Evolutionary conservation across 2,888 invertebrate species (phyloP), one percentile per base, ranked within the genome.

Genomic region (Tachina fera): DNA sequence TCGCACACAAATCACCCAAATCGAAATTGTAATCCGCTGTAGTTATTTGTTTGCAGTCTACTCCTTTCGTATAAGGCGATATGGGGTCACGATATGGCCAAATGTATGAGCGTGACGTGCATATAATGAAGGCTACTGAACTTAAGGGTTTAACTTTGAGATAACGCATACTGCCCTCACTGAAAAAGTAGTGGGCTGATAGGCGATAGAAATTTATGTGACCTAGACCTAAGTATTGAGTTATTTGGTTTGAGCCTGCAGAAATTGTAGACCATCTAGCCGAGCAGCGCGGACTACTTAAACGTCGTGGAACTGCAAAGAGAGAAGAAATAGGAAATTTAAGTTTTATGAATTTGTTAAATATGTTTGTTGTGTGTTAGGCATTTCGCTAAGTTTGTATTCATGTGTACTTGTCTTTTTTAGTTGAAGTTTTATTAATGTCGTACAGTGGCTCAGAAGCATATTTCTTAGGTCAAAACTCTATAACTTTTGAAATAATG

Each of bases 161-260:
- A 88, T 91, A 93, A 60, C 94, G 93, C 87, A 94, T 93, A 5
- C 92, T 93, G 63, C 94, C 94, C 49, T 93, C 92, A 0, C 88
- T 90, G 81, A 92, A 95, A 92, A 96, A 96, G 89, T 96, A 97
- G 90, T 96, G 96, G 0, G 96, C 94, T 88, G 95, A 94, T 56
- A 97, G 91, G 45, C 95, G 93, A 90, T 96, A 96, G 90, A 94
- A 96, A 90, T 95, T 95, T 1, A 94, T 93, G 83, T 94, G 94
- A 16, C 94, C 93, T 8, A 96, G 95, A 87, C 95, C 95, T 9
- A 96, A 93, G 88, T 94, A 95, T 89, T 96, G 95, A 16, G 93
- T 93, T 84, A 95, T 93, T 87, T 92, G 93, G 87, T 87, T 90
- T 67, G 87, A 90, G 43, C 94, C 94, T 63, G 93, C 93, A 2